Evolutionary conservation across 2,113 vertebrate species (phyloP).

Genomic region (Hippotragus niger): DNA sequence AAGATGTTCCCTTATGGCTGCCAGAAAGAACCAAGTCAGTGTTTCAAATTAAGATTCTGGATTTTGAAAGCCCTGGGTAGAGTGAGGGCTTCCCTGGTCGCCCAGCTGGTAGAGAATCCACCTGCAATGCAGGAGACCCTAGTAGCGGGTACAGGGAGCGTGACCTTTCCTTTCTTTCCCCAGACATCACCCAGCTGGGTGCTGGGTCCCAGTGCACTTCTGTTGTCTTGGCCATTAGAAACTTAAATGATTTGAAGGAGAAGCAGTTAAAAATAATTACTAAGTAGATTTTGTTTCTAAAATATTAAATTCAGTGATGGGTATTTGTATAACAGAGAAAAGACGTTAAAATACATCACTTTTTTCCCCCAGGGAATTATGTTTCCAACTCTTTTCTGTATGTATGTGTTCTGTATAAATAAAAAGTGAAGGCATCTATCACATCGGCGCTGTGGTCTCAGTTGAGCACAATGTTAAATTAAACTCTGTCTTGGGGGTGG

Average conservation of each 20-base stretch:
- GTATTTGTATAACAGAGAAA: slow-evolving; percentile 75
- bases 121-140: neutral
- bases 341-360: slow-evolving; percentile 73
- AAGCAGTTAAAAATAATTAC: neutral
- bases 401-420: slow-evolving; percentile 78
- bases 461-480: slow-evolving; percentile 62
- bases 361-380: slow-evolving; percentile 74
- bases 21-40: neutral
- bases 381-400: slow-evolving; percentile 74
- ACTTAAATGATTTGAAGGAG: neutral
- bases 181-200: neutral
- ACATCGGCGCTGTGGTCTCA: slow-evolving; percentile 69
- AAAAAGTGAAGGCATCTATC: slow-evolving; percentile 77
- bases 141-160: too few species aligned
- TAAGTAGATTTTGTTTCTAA: slow-evolving; percentile 76
- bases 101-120: fast-evolving
- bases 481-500: slow-evolving; percentile 50
- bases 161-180: neutral
- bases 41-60: neutral
- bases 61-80: neutral
- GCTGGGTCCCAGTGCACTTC: neutral
- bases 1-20: neutral
- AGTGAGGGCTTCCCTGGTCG: neutral
- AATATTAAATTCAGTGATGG: slow-evolving; percentile 71
- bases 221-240: neutral